Base-by-base conservation (phyloP, 1,140 invertebrate species). In the Drosophila pachea region DNA sequence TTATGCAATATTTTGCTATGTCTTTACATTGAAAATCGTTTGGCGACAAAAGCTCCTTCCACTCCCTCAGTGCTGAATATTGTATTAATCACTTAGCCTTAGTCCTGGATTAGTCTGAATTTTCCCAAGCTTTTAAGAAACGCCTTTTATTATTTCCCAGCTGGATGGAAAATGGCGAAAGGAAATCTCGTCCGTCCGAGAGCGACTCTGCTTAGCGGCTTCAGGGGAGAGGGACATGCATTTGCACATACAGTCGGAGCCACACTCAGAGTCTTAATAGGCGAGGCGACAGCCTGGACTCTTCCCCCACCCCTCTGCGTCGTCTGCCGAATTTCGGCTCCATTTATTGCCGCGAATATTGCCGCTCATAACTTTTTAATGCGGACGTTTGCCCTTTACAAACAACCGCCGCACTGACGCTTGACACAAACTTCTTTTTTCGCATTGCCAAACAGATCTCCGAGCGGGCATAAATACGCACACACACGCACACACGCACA, bases 301-400 rank as follows among this genome's bases (percentile, higher is more conserved):
- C 5, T 14, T 7, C 14, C 4, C 7, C 40, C 14, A 1, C 14
- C 5, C 14, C 12, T 12, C 40, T 6, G n/a, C 14, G n/a, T 43
- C 16, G 22, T 61, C 42, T 56, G 59, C 72, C 59, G 66, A 50
- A 12, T 52, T 31, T 52, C 67, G 58, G 63, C 47, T 49, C 43
- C 62, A 73, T 73, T 75, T 75, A 75, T 73, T 73, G 66, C 69
- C 73, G 61, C 68, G 72, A 72, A 74, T 74, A 74, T 74, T 74
- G 68, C 53, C 47, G 73, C 73, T 68, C 73, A 73, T 75, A 75
- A 75, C 73, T 68, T 75, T 73, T 75, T 64, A 73, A 73, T 64
- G 60, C 65, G 60, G 40, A 52, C 60, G 58, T 58, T 56, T 74
- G 61, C 54, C 63, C 64, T 45, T 50, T 73, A 50, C 45, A 58